These are phyloP conservation scores for Acanthosepion esculentum DNA, from an alignment of 2,888 invertebrate genomes.

Conservation along the genomic window DNA sequence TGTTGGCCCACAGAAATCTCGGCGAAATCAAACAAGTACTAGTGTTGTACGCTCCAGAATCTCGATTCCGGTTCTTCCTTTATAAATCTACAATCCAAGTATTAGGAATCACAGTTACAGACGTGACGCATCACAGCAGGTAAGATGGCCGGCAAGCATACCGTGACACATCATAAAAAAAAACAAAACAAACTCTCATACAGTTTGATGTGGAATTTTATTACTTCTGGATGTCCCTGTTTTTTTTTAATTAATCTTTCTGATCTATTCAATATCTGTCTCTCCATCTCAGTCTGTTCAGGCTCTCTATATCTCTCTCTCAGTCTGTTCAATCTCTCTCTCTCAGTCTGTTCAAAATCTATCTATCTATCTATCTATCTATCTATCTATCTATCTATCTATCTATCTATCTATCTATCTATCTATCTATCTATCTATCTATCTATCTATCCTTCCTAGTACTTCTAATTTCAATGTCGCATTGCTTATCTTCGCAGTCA, in stretches of 20 bases:
- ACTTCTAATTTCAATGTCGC: no score
- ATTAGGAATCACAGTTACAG: conserved; percentile 12
- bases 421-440: neutral
- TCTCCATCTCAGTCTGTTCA: no score
- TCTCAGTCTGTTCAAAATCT: no score
- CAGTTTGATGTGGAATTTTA: no score
- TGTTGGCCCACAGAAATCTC: neutral
- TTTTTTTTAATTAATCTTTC: no score
- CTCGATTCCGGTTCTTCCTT: neutral
- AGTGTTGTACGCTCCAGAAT: neutral
- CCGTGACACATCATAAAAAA: neutral
- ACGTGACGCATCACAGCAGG: neutral
- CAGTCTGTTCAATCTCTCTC: no score
- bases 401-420: neutral
- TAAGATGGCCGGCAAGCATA: neutral
- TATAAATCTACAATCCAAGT: neutral
- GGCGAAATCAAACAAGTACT: neutral
- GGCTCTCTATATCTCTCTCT: no score
- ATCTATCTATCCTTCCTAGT: neutral
- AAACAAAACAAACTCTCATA: no score
- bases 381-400: neutral
- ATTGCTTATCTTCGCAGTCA: no score
- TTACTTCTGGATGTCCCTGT: no score
- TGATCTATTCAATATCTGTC: no score
- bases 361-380: neutral